Base-by-base conservation (phyloP, 2,113 vertebrate species). In the Leucopsar rothschildi region DNA sequence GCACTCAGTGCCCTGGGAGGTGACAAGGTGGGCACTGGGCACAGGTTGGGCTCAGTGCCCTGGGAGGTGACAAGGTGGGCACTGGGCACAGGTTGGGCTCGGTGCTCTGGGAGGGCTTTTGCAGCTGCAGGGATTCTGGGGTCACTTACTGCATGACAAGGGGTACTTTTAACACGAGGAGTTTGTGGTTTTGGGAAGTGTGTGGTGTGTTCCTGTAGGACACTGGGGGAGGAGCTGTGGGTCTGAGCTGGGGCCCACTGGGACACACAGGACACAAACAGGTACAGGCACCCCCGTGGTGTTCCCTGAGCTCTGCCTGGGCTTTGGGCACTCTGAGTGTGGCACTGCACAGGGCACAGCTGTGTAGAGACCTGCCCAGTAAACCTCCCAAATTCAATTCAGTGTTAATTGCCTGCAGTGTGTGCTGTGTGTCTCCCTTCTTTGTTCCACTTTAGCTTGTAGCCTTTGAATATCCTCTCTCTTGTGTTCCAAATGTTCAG, bases 141-240 rank as follows among this genome's bases (percentile, higher is more conserved):
- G 9, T 25, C 13, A 4, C 5, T 29, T 10, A 5, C 5, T 69
- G 55, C 8, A 2, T 9, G 35, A 15, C 25, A 15, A 47, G 37
- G 50, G n/a, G 31, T 15, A 44, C 59, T 55, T 64, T 61, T 19
- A 39, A 4, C 14, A 6, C 13, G 16, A 28, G 22, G n/a, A 19
- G 1, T 12, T 2, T 3, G 11, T 22, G 0, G 4, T 29, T 20
- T 31, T 24, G 20, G 2, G 7, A 7, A 33, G 2, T 49, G 19
- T 22, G 45, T 44, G 15, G 1, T 6, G 20, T 27, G 73, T 31
- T n/a, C 7, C 87, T 35, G 47, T 4, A 25, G 64, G 45, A 20
- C 11, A 2, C 3, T 3, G 3, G 24, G 33, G 33, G 15, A 25
- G 35, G 7, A 37, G 50, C 12, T 5, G 12, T 2, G 17, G 9